Conservation (phyloP, 2,888 invertebrate species). For the Laspeyria flexula region DNA sequence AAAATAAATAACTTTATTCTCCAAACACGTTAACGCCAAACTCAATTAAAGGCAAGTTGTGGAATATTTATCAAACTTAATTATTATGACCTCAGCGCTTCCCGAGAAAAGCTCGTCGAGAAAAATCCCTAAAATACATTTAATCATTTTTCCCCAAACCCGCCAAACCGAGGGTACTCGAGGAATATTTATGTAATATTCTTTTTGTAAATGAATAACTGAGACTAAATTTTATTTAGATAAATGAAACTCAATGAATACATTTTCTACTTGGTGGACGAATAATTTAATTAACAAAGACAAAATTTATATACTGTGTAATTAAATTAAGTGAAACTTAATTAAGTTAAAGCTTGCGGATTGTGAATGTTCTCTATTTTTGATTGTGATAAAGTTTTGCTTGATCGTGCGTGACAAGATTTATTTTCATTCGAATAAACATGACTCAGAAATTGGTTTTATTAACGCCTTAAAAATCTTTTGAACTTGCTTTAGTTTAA, state of each 20-base stretch:
- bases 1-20: neutral
- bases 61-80: neutral
- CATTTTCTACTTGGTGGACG: conserved; percentile 3
- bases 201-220: neutral
- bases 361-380: neutral
- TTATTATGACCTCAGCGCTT: neutral
- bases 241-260: conserved; percentile 12
- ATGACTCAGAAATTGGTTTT: too few species aligned
- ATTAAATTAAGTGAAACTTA: conserved; percentile 8
- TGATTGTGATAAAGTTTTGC: neutral
- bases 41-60: neutral
- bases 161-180: neutral
- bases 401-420: neutral
- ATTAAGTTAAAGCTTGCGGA: conserved; percentile 1
- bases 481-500: too few species aligned
- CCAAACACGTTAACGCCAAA: neutral
- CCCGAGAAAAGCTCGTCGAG: neutral
- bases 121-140: neutral
- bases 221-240: conserved; percentile 5
- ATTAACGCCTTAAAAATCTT: too few species aligned
- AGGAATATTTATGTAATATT: conserved; percentile 1
- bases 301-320: conserved; percentile 6
- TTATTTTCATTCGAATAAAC: too few species aligned
- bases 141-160: neutral
- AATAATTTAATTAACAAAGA: conserved; percentile 7